phyloP scores from a whole-genome alignment of 1,140 invertebrate species.

The Bombus superbus region DNA sequence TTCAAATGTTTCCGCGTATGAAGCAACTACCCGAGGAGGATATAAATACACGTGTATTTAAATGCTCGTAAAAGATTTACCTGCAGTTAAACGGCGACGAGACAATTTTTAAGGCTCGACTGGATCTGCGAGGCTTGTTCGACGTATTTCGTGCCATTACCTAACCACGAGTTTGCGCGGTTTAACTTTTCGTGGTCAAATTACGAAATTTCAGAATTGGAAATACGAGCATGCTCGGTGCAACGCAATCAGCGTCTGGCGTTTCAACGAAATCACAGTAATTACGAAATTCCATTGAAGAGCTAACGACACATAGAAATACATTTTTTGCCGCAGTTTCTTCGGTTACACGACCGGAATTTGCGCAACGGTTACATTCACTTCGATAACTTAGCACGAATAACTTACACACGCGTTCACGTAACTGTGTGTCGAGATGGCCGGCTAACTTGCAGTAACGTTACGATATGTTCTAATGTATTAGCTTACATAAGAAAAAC shows the following conservation, averaged over 20 bases:
- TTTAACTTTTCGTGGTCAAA: background rate
- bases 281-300: background rate
- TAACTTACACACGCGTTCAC: background rate
- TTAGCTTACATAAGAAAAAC: background rate
- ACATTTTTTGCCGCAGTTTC: background rate
- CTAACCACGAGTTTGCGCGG: background rate
- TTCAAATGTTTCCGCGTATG: background rate
- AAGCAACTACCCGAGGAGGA: background rate
- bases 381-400: constrained; percentile 16
- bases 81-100: no score
- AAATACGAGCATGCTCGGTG: no score
- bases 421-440: constrained; percentile 22
- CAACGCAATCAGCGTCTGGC: no score
- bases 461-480: constrained; percentile 6
- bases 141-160: background rate
- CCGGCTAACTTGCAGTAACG: background rate
- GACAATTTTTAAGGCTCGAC: background rate
- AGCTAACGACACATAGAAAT: background rate
- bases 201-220: background rate
- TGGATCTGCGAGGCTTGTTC: background rate
- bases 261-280: background rate
- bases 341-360: constrained; percentile 31
- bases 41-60: no score
- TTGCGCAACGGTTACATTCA: constrained; percentile 49
- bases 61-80: background rate